A percentile compares a stretch with the other conserved stretches of the same genome.
phyloP scores from a whole-genome alignment of 1,140 invertebrate genomes.

The Triops cancriformis region DNA sequence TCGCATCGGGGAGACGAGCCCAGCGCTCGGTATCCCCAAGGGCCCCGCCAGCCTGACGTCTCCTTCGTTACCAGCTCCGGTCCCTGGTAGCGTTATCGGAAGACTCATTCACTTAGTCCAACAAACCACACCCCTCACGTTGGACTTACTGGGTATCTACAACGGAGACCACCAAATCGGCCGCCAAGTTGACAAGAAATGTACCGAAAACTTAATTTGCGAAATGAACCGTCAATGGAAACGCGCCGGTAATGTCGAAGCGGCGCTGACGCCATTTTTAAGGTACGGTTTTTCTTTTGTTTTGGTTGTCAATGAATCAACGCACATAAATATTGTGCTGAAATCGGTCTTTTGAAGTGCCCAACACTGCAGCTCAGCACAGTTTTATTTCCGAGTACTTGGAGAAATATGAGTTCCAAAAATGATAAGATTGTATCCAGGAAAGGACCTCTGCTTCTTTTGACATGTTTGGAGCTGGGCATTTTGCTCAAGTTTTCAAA shows the following conservation, averaged over 20 bases:
- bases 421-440: no score
- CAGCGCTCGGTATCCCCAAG: no score
- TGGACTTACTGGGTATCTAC: slow-evolving; percentile 21
- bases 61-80: not conserved
- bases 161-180: not conserved
- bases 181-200: not conserved
- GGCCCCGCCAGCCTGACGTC: not conserved
- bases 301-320: no score
- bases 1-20: no score
- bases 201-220: slow-evolving; percentile 19
- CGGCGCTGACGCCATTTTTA: slow-evolving; percentile 23
- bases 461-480: no score
- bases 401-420: no score
- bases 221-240: slow-evolving; percentile 23
- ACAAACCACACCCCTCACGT: slow-evolving; percentile 22
- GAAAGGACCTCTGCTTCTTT: no score
- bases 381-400: no score
- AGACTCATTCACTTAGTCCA: slow-evolving; percentile 18
- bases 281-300: slow-evolving; percentile 21
- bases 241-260: slow-evolving; percentile 18
- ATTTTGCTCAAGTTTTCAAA: no score
- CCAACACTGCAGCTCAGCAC: no score
- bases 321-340: no score
- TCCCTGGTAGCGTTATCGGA: not conserved
- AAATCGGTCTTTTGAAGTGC: no score